These are phyloP conservation scores for Lasiommata megera DNA, from an alignment of 2,888 invertebrate genomes.

Conservation along the genomic window DNA sequence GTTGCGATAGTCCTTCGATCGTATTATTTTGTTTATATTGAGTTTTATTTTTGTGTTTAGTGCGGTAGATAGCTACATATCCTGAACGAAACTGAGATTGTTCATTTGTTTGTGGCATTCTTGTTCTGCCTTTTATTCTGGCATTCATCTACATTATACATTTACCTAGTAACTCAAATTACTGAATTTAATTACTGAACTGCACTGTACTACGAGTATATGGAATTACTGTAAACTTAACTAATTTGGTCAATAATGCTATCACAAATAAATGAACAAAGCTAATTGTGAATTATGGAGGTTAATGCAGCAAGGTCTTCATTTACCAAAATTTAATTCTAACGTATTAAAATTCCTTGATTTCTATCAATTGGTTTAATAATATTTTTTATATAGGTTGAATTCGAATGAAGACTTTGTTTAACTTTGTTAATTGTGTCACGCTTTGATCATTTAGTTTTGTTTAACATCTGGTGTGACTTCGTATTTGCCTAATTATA, in stretches of 20 bases:
- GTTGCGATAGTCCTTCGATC: not conserved
- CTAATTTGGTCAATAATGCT: constrained; percentile 17
- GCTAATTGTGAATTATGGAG: constrained; percentile 59
- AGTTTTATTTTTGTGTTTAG: constrained; percentile 36
- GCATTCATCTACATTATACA: not conserved
- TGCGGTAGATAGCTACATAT: constrained; percentile 49
- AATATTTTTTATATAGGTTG: constrained; percentile 13
- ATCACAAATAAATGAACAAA: constrained; percentile 65
- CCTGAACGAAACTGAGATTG: constrained; percentile 76
- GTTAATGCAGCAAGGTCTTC: constrained; percentile 55
- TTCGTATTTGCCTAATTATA: constrained; percentile 27
- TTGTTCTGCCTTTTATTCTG: constrained; percentile 1
- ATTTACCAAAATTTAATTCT: constrained; percentile 38
- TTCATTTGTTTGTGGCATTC: constrained; percentile 63
- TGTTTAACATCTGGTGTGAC: constrained; percentile 74
- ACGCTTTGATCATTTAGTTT: constrained; percentile 73
- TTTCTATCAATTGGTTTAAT: not conserved
- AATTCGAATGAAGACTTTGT: constrained; percentile 55
- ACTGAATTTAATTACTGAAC: no score
- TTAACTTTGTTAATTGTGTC: constrained; percentile 49
- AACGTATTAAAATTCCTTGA: no score
- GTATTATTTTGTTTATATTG: constrained; percentile 31
- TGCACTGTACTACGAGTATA: no score
- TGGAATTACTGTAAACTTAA: no score
- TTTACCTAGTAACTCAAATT: constrained; percentile 4